These are phyloP conservation scores for Ochropleura plecta DNA, from an alignment of 2,888 invertebrate species.

Conservation along the genomic window DNA sequence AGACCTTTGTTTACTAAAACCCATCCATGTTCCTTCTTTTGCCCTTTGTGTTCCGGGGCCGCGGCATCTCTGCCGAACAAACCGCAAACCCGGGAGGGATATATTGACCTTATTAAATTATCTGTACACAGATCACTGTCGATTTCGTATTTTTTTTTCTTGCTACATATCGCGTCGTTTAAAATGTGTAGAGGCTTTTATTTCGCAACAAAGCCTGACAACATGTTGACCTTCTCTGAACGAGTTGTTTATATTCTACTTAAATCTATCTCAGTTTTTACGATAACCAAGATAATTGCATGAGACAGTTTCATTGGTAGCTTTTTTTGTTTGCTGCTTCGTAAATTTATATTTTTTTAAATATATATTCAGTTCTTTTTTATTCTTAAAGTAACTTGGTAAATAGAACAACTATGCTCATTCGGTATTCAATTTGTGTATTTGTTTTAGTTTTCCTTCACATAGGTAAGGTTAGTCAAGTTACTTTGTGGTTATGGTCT, in stretches of 20 bases:
- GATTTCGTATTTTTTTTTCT: neutral
- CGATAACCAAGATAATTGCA: conserved; percentile 2
- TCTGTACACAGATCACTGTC: neutral
- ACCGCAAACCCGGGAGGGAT: neutral
- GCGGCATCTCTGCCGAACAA: too few species aligned
- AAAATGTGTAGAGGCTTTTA: conserved; percentile 13
- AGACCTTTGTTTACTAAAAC: too few species aligned
- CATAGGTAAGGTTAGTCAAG: neutral
- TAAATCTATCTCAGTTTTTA: conserved; percentile 19
- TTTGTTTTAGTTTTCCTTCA: neutral
- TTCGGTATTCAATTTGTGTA: neutral
- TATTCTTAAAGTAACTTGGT: neutral
- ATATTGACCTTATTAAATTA: neutral
- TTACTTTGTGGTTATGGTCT: neutral
- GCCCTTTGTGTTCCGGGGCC: too few species aligned
- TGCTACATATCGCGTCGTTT: conserved; percentile 2
- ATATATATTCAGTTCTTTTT: neutral
- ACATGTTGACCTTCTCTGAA: conserved; percentile 49
- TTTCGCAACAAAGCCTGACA: conserved; percentile 19
- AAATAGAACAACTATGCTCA: neutral
- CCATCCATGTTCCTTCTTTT: too few species aligned
- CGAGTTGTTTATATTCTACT: conserved; percentile 23
- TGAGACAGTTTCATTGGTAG: neutral
- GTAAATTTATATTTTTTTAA: neutral
- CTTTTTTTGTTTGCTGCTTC: neutral